A percentile compares a stretch with the other conserved stretches of the same genome.
Conservation (phyloP, 2,113 vertebrate species). For the Taxidea taxus region DNA sequence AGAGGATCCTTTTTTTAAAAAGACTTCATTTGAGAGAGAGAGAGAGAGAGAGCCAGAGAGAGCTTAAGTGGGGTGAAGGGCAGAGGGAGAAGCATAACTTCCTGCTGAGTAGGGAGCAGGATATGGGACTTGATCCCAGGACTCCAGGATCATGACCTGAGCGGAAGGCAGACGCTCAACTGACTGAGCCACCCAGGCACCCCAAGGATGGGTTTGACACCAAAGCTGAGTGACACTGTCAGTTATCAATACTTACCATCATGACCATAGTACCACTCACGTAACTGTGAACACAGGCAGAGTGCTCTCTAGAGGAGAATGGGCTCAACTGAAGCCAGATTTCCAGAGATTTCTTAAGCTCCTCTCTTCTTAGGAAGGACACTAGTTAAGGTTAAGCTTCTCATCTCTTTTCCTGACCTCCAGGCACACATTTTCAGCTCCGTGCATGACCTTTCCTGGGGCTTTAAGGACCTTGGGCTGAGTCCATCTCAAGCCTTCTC, state of each 20-base stretch:
- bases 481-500: accelerated
- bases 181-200: no score
- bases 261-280: accelerated
- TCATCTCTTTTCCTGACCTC: not conserved
- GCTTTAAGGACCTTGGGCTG: not conserved
- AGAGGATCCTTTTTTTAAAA: not conserved
- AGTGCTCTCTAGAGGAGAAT: not conserved
- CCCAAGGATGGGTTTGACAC: not conserved
- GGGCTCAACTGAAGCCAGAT: not conserved
- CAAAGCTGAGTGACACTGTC: not conserved
- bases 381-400: not conserved
- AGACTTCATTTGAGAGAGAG: no score
- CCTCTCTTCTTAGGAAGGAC: constrained; percentile 2
- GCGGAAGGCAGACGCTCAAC: no score
- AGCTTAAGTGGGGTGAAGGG: no score
- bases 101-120: no score
- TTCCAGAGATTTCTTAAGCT: not conserved
- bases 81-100: no score
- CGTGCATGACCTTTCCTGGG: not conserved
- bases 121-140: no score
- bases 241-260: not conserved
- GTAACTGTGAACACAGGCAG: not conserved
- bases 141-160: no score
- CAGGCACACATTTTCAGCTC: not conserved
- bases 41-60: no score